Base-by-base conservation (phyloP, 1,140 invertebrate genomes). In the Octopus sinensis region DNA sequence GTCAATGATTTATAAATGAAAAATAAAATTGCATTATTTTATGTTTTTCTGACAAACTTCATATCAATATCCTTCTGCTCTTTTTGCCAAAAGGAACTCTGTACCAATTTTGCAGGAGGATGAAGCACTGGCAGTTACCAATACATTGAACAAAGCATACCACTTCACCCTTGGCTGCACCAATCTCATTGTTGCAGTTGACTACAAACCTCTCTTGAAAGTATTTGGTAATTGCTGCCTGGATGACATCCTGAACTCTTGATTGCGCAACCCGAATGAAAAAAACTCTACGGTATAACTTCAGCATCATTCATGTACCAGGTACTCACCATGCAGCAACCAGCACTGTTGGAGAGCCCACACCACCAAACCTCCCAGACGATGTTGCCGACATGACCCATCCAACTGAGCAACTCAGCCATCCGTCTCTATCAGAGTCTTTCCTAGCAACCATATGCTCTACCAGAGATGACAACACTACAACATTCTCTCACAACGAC, bases 101-200 rank as follows among this genome's bases (percentile, higher is more conserved):
- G 30, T 43, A 43, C 30, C 30, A 43, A 43, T 43, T 43, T 43
- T 43, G 30, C 30, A 43, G 30, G 85, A 84, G 62, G 85, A 83
- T 5, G 85, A 87, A 79, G 84, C 86, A 1, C 62, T 85, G 53
- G 86, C 85, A 5, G 85, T 87, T 17, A 85, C 81, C 4, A 83
- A 87, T 80, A 81, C 84, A 2, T 78, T 87, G 1, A 82, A 86
- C 51, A 84, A 85, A 78, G 79, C 85, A 6, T 5, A 80, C 53
- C 83, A 86, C 77, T 85, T 84, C 73, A 82, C 84, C 4, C 76
- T 85, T 23, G 85, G 84, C 12, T 86, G 84, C 30, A 13, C 79
- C 6, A 43, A 84, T 52, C 84, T 87, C 17, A 83, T 81, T 12
- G 73, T 86, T 23, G 84, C 84, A 4, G 84, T 85, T 52, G 83